Evolutionary conservation across 2,888 invertebrate species (phyloP).

Genomic region (Melanostoma mellinum): DNA sequence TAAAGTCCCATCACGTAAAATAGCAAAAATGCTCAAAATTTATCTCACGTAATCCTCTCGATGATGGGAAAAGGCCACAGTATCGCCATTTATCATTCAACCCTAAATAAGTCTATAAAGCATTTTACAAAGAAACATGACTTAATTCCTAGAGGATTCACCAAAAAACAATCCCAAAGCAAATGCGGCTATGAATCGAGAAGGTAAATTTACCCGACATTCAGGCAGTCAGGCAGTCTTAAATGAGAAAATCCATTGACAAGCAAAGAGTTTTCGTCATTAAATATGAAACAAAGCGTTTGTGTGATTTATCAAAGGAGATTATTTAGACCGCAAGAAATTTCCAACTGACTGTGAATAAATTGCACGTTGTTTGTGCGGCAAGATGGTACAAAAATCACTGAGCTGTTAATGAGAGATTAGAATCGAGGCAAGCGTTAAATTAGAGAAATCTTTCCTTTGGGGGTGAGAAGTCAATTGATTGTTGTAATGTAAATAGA

Average conservation of each 20-base stretch:
- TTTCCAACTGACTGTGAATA: constrained; percentile 28
- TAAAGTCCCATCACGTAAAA: too few species aligned
- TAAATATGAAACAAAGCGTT: constrained; percentile 3
- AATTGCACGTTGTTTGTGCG: neutral
- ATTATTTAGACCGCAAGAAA: constrained; percentile 11
- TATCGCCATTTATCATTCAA: constrained; percentile 4
- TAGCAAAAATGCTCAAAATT: too few species aligned
- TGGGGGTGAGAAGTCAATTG: too few species aligned
- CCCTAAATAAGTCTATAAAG: too few species aligned
- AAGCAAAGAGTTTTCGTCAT: constrained; percentile 3
- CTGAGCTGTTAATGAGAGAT: constrained; percentile 25
- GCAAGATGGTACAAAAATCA: constrained; percentile 1
- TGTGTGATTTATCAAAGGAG: constrained; percentile 24
- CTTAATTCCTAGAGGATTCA: too few species aligned
- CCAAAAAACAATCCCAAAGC: too few species aligned
- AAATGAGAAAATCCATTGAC: constrained; percentile 19
- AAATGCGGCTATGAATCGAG: too few species aligned
- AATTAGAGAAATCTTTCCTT: constrained; percentile 15
- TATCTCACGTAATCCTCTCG: constrained; percentile 28
- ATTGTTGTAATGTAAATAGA: too few species aligned
- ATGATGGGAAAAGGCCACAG: neutral
- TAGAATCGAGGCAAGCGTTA: constrained; percentile 19
- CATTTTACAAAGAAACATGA: too few species aligned
- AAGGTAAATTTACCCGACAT: neutral
- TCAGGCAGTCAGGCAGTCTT: neutral